A percentile compares a stretch with the other conserved stretches of the same genome.
Evolutionary conservation across 2,113 vertebrate species (phyloP).

Genomic region (Ctenomys sociabilis): DNA sequence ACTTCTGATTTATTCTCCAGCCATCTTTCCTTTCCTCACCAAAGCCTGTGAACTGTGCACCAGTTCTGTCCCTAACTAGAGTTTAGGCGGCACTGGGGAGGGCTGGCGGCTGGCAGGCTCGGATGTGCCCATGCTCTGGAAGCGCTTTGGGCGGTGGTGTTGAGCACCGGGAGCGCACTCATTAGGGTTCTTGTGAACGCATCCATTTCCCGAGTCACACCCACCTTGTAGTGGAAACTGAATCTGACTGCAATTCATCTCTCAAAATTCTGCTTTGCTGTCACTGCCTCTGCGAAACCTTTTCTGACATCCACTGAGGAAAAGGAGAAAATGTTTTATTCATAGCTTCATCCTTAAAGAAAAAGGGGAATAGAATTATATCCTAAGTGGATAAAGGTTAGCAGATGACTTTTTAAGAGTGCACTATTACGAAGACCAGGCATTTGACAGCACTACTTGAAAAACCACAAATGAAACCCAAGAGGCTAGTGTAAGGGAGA

Average conservation of each 20-base stretch:
- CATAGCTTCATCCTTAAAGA: conserved; percentile 44
- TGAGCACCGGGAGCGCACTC: background rate
- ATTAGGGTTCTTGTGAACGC: conserved; percentile 5
- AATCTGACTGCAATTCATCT: conserved; percentile 15
- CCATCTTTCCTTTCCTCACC: background rate
- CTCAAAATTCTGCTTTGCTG: conserved; percentile 53
- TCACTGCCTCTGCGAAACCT: background rate
- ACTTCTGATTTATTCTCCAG: background rate
- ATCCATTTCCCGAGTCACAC: background rate
- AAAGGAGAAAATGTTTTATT: conserved; percentile 31
- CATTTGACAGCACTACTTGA: background rate
- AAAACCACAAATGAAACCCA: conserved; percentile 5
- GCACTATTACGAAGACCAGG: background rate
- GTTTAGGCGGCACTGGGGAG: background rate
- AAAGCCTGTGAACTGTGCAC: background rate
- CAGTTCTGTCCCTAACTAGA: background rate
- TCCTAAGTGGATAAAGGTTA: conserved; percentile 23
- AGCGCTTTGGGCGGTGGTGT: background rate
- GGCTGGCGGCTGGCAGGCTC: background rate
- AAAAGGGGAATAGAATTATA: background rate
- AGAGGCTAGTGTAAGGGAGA: background rate
- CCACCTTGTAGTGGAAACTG: background rate
- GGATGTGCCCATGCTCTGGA: background rate
- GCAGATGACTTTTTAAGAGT: conserved; percentile 1
- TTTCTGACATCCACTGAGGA: conserved; percentile 4